These are phyloP conservation scores for Trichosurus vulpecula DNA, from an alignment of 2,797 vertebrate genomes.

Conservation along the genomic window DNA sequence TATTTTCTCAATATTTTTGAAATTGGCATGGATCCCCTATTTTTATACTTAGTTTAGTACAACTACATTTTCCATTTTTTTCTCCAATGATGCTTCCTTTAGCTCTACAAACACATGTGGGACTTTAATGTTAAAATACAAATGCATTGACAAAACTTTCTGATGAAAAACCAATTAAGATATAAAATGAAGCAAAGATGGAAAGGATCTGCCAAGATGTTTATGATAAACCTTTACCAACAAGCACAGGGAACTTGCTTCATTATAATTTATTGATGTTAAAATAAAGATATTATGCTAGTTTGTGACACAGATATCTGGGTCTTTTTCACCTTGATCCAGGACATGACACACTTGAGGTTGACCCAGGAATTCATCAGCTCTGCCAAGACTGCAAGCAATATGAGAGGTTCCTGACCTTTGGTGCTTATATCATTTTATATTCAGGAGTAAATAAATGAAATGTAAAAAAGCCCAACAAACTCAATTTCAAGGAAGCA, in stretches of 20 bases:
- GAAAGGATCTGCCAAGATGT: neutral
- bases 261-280: neutral
- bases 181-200: neutral
- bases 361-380: neutral
- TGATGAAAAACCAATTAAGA: neutral
- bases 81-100: neutral
- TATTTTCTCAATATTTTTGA: neutral
- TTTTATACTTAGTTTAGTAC: neutral
- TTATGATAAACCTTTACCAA: neutral
- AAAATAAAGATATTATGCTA: neutral
- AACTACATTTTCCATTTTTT: neutral
- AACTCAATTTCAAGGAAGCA: neutral
- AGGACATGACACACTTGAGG: neutral
- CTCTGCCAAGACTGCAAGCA: neutral
- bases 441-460: neutral
- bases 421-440: neutral
- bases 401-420: neutral
- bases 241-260: neutral
- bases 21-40: neutral
- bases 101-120: neutral
- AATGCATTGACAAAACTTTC: neutral
- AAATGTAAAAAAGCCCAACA: neutral
- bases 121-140: neutral
- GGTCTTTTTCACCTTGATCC: neutral
- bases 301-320: neutral